Evolutionary conservation across 92 coral and sea anemone genomes (phyloP), one percentile per base, ranked within the genome.

Genomic region (Palythoa caribaeorum): DNA sequence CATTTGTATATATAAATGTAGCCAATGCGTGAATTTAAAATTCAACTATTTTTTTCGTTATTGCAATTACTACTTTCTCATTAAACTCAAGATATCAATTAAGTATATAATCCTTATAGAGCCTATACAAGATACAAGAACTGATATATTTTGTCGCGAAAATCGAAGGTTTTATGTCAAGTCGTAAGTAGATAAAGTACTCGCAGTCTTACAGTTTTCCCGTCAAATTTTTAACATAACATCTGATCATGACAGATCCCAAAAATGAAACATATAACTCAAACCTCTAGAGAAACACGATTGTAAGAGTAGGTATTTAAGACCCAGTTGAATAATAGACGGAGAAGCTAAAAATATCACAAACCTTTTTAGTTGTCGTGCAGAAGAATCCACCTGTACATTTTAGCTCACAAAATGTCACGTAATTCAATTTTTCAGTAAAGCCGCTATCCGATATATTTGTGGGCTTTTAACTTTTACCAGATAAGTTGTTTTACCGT

Each of bases 391-490:
- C 69, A 60, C 20, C n/a, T 12, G 3, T 65, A n/a, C 37, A 21
- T 17, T 60, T 65, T n/a, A 21, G 71, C 37, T 65, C 37, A 65
- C 71, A 65, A 9, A 65, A 65, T 21, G 71, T 65, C 37, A 3
- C 71, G 71, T 9, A 65, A n/a, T 65, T 21, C 71, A 65, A 65
- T 65, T 65, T 65, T 65, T n/a, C 71, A 65, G 37, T 65, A 21
- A n/a, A 65, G 71, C 71, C 71, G 71, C 71, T 65, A 21, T 65
- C 71, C 71, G 37, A 65, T 65, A 65, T 65, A n/a, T 65, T 65
- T 65, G 71, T 65, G 36, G 71, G 71, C 71, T 65, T 65, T 65
- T 65, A 3, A 60, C 7, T 52, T 52, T 52, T 52, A 52, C 55
- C 55, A 6, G 55, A 52, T 52, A 52, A 52, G 55, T 6, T 52